A percentile compares a stretch with the other conserved stretches of the same genome.
Conservation (phyloP, 2,888 invertebrate genomes). For the Polymixis flavicincta region DNA sequence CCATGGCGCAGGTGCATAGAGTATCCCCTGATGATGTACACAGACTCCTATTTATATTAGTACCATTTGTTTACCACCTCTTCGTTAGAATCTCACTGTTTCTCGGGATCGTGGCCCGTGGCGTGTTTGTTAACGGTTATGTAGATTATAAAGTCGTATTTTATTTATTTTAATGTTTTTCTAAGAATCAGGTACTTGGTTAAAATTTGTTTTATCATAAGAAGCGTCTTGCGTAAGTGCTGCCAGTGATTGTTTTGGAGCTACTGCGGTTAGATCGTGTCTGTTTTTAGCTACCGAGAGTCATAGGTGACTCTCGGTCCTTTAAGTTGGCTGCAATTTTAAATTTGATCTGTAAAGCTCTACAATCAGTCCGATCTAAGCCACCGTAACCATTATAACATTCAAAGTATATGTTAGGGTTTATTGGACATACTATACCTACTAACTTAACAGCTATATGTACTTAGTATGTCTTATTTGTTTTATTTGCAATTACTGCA, state of each 20-base stretch:
- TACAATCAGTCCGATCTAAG: background rate
- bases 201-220: slow-evolving; percentile 34
- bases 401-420: background rate
- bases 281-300: background rate
- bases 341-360: background rate
- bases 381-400: background rate
- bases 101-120: slow-evolving; percentile 56
- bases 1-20: slow-evolving; percentile 65
- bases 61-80: slow-evolving; percentile 55
- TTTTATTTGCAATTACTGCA: slow-evolving; percentile 32
- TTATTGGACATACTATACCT: background rate
- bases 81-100: slow-evolving; percentile 50
- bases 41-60: slow-evolving; percentile 51
- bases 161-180: slow-evolving; percentile 59
- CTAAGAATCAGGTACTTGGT: slow-evolving; percentile 45
- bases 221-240: slow-evolving; percentile 36
- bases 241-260: slow-evolving; percentile 13
- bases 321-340: background rate
- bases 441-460: slow-evolving; percentile 27
- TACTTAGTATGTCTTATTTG: slow-evolving; percentile 17
- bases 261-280: background rate
- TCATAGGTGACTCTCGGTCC: too few relatives aligned
- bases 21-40: slow-evolving; percentile 59
- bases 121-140: slow-evolving; percentile 57
- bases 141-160: slow-evolving; percentile 56